These are phyloP conservation scores for Pelobates fuscus DNA, from an alignment of 2,113 vertebrate species.

Conservation along the genomic window DNA sequence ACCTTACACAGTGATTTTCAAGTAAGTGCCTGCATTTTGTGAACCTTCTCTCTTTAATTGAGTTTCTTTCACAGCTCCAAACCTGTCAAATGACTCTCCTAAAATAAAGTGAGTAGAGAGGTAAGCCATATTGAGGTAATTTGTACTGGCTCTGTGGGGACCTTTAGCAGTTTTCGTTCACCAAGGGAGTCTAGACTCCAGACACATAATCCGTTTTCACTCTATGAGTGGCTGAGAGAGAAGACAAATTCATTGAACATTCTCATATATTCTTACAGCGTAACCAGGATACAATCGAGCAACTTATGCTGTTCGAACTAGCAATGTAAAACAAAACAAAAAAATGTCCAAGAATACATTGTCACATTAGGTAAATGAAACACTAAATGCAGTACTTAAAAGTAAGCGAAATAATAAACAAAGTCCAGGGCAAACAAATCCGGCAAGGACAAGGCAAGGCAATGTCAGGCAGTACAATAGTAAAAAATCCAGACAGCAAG, in stretches of 20 bases:
- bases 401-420: too few relatives aligned
- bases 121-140: conserved; percentile 17
- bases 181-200: conserved; percentile 33
- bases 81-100: conserved; percentile 5
- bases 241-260: conserved; percentile 14
- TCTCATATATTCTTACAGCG: conserved; percentile 1
- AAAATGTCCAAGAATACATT: too few relatives aligned
- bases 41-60: too few relatives aligned
- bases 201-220: conserved; percentile 43
- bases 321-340: too few relatives aligned
- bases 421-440: too few relatives aligned
- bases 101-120: neutral
- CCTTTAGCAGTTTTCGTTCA: conserved; percentile 42
- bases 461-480: too few relatives aligned
- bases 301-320: too few relatives aligned
- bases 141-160: conserved; percentile 37
- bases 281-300: too few relatives aligned
- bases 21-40: neutral
- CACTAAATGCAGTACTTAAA: too few relatives aligned
- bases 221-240: conserved; percentile 22
- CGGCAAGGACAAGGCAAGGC: too few relatives aligned
- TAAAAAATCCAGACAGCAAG: too few relatives aligned
- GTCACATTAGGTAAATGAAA: too few relatives aligned
- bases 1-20: neutral
- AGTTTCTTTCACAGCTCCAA: neutral